phyloP scores from a whole-genome alignment of 2,888 invertebrate species.

The Lasioglossum oenotherae region DNA sequence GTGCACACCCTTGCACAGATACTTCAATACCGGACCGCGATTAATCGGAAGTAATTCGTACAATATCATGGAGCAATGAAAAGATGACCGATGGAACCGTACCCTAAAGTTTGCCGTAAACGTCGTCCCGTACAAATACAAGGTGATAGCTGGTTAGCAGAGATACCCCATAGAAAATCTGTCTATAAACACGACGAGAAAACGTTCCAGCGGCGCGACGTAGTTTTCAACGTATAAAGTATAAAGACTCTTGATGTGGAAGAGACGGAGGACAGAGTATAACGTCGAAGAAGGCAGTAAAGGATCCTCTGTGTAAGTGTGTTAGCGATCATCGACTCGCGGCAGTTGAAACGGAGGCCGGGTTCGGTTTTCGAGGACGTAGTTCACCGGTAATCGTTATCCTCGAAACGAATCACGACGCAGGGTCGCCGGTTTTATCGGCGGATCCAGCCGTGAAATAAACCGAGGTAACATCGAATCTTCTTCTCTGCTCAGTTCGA shows the following conservation, averaged over 20 bases:
- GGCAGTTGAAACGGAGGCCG: constrained; percentile 16
- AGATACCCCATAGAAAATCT: not conserved
- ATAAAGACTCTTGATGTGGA: not conserved
- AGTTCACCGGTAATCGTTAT: constrained; percentile 25
- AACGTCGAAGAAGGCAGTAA: not conserved
- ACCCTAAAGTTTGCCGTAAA: too few relatives aligned
- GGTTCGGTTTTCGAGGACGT: not conserved
- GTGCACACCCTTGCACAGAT: not conserved
- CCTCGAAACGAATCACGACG: constrained; percentile 13
- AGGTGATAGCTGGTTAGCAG: too few relatives aligned
- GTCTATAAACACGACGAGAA: too few relatives aligned
- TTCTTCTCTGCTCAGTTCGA: constrained; percentile 87
- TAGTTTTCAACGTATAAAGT: not conserved
- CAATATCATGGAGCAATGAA: not conserved
- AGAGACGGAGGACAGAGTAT: not conserved
- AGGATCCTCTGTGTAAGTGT: not conserved
- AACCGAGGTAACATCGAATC: not conserved
- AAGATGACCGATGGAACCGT: not conserved
- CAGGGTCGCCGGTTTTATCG: constrained; percentile 24
- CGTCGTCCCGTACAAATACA: not conserved
- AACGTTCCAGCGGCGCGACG: not conserved
- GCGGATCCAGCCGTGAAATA: constrained; percentile 27
- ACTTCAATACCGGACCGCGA: not conserved
- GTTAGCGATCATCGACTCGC: constrained; percentile 1
- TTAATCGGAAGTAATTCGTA: not conserved